Evolutionary conservation across 2,888 invertebrate genomes (phyloP).

Genomic region (Nymphalis urticae): DNA sequence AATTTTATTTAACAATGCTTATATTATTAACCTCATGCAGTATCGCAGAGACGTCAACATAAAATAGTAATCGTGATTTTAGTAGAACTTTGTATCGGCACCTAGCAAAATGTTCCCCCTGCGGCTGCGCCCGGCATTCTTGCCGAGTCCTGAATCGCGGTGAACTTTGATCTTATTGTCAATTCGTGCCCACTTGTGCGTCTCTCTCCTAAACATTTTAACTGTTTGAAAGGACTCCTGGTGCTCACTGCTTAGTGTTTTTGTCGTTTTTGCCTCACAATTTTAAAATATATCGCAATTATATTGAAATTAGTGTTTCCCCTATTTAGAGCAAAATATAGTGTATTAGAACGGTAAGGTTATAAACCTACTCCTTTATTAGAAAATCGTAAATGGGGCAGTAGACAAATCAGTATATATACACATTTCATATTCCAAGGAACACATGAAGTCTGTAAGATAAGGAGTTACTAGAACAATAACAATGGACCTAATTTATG

Average conservation of each 20-base stretch:
- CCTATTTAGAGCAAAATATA: not conserved
- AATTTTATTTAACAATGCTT: slow-evolving; percentile 13
- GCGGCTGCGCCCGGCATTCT: slow-evolving; percentile 73
- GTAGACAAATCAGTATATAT: too few species aligned
- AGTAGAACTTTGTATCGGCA: slow-evolving; percentile 63
- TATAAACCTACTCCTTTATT: too few species aligned
- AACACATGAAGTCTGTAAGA: too few species aligned
- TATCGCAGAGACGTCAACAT: slow-evolving; percentile 30
- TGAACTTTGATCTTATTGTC: slow-evolving; percentile 82
- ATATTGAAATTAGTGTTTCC: not conserved
- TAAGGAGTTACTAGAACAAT: too few species aligned
- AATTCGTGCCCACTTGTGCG: slow-evolving; percentile 76
- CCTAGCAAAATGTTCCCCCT: slow-evolving; percentile 55
- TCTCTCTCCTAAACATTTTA: slow-evolving; percentile 64
- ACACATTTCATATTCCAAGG: too few species aligned
- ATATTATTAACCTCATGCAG: slow-evolving; percentile 17
- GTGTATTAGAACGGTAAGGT: too few species aligned
- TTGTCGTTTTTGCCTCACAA: not conserved
- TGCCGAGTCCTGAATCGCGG: slow-evolving; percentile 75
- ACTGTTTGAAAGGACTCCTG: slow-evolving; percentile 61
- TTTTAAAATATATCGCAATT: not conserved
- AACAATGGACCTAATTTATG: not conserved
- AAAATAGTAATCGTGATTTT: slow-evolving; percentile 70
- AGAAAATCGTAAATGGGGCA: too few species aligned
- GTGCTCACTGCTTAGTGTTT: slow-evolving; percentile 37